phyloP scores from a whole-genome alignment of 2,113 vertebrate genomes.

The Cyprinodon tularosa region DNA sequence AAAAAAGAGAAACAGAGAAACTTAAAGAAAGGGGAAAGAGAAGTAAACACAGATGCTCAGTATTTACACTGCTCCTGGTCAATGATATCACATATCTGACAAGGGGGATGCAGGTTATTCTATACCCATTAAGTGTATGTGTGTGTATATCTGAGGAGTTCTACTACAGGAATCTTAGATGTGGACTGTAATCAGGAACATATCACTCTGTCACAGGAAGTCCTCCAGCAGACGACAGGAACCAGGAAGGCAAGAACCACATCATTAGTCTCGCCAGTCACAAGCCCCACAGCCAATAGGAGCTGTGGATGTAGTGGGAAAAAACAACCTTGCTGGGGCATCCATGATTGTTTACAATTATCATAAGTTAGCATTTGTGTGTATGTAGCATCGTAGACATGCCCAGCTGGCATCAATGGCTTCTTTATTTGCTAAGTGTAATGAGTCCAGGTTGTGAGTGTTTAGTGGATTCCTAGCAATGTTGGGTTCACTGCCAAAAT shows the following conservation, averaged over 20 bases:
- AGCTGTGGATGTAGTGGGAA: conserved; percentile 56
- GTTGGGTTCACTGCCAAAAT: conserved; percentile 54
- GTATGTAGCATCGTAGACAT: conserved; percentile 34
- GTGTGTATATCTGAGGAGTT: conserved; percentile 45
- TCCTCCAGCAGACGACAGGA: conserved; percentile 86
- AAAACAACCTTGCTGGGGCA: conserved; percentile 46
- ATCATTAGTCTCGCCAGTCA: conserved; percentile 73
- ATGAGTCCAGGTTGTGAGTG: conserved; percentile 73
- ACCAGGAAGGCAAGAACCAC: conserved; percentile 73
- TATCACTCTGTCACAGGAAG: conserved; percentile 87
- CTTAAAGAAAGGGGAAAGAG: conserved; percentile 49
- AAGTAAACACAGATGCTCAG: conserved; percentile 65
- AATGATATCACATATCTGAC: conserved; percentile 88
- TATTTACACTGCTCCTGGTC: conserved; percentile 79
- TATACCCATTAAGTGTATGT: conserved; percentile 64
- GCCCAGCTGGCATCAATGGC: conserved; percentile 72
- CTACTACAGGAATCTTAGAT: conserved; percentile 82
- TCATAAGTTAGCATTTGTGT: conserved; percentile 47
- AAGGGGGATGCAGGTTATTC: conserved; percentile 80
- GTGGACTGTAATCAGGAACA: conserved; percentile 93
- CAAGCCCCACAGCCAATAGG: conserved; percentile 65
- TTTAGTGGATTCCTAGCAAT: conserved; percentile 53
- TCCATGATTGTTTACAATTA: conserved; percentile 33
- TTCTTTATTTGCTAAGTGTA: conserved; percentile 76
- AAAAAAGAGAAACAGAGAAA: conserved; percentile 59